Conservation (phyloP, 2,797 vertebrate species). For the Etheostoma perlongum region DNA sequence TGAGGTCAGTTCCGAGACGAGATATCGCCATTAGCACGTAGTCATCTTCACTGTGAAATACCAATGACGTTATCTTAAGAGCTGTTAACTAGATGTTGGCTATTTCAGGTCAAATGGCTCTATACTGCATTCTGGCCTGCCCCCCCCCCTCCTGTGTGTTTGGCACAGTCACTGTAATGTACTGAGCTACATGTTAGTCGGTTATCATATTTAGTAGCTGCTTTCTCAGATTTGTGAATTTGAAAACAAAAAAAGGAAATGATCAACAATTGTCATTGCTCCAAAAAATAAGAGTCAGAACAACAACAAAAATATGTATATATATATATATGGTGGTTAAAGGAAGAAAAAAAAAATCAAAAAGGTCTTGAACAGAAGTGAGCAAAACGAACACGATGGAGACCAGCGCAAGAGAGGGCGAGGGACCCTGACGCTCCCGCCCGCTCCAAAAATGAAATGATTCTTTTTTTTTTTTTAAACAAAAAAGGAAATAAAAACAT, state of each 20-base stretch:
- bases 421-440: slow-evolving; percentile 68
- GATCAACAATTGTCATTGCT: slow-evolving; percentile 47
- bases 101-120: slow-evolving; percentile 29
- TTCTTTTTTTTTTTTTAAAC: slow-evolving; percentile 21
- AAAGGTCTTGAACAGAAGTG: slow-evolving; percentile 80
- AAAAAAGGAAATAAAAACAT: slow-evolving; percentile 60
- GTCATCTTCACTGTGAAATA: slow-evolving; percentile 9
- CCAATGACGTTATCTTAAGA: slow-evolving; percentile 32
- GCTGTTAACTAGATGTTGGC: slow-evolving; percentile 13
- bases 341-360: slow-evolving; percentile 48
- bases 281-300: slow-evolving; percentile 54
- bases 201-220: slow-evolving; percentile 71
- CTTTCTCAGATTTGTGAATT: slow-evolving; percentile 72
- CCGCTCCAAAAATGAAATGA: slow-evolving; percentile 74
- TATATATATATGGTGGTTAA: slow-evolving; percentile 24
- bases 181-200: slow-evolving; percentile 75
- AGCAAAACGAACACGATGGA: slow-evolving; percentile 83
- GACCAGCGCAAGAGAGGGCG: slow-evolving; percentile 83
- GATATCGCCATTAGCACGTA: slow-evolving; percentile 10
- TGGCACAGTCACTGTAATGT: slow-evolving; percentile 77
- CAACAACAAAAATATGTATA: neutral
- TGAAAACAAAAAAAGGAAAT: slow-evolving; percentile 51
- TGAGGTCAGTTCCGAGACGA: slow-evolving; percentile 41
- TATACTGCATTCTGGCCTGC: slow-evolving; percentile 41
- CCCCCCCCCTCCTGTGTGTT: slow-evolving; percentile 58